Evolutionary conservation across 2,113 vertebrate species (phyloP).

Genomic region (Dipodomys ordii): DNA sequence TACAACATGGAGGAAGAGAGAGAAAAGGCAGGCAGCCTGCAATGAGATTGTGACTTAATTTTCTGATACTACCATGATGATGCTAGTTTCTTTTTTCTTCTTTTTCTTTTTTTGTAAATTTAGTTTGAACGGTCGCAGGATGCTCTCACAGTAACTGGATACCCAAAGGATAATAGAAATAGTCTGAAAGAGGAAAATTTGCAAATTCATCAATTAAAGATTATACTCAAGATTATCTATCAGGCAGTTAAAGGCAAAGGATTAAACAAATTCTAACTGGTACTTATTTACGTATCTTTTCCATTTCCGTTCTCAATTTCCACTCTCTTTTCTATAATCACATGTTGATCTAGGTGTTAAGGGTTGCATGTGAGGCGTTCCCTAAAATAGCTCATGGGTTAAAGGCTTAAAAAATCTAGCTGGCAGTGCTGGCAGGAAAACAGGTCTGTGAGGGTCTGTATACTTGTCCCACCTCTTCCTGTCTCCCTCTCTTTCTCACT

Average conservation of each 20-base stretch:
- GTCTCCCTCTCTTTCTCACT: not conserved
- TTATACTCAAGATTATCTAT: not conserved
- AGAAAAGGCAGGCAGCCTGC: not conserved
- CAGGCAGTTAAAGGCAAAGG: constrained; percentile 5
- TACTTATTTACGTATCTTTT: not conserved
- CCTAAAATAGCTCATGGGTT: not conserved
- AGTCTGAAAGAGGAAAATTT: constrained; percentile 86
- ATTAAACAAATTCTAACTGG: constrained; percentile 25
- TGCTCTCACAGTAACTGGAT: constrained; percentile 92
- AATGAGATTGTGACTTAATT: not conserved
- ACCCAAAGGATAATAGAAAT: constrained; percentile 94
- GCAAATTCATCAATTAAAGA: constrained; percentile 24
- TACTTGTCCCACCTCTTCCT: not conserved
- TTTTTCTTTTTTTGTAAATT: constrained; percentile 99
- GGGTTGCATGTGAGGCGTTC: not conserved
- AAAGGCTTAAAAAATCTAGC: not conserved
- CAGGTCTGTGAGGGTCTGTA: too few relatives aligned
- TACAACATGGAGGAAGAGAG: not conserved
- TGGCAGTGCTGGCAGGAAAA: not conserved
- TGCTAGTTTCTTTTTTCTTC: constrained; percentile 96
- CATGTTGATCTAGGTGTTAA: not conserved
- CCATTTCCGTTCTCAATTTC: not conserved
- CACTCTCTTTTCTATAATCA: not conserved
- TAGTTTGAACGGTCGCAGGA: constrained; percentile 95
- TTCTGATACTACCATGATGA: constrained; percentile 87